A percentile compares a stretch with the other conserved stretches of the same genome.
Evolutionary conservation across 2,888 invertebrate genomes (phyloP).

Genomic region (Malthinus flaveolus): DNA sequence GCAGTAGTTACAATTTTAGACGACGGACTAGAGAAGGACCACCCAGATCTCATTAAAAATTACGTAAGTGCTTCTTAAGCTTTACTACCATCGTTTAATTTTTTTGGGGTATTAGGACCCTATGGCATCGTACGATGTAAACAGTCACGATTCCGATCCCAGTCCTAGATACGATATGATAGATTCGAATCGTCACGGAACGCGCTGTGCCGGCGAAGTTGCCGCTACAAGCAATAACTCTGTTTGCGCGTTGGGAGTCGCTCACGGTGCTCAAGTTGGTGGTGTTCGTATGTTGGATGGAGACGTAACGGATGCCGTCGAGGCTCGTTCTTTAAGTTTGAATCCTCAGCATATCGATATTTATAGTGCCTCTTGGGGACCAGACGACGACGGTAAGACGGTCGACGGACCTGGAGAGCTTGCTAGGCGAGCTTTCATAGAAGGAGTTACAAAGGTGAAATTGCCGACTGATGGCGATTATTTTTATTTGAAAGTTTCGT

Average conservation of each 20-base stretch:
- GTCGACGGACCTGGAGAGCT: slow-evolving; percentile 97
- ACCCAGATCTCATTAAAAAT: slow-evolving; percentile 89
- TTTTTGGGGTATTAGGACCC: slow-evolving; percentile 70
- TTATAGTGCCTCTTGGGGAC: slow-evolving; percentile 98
- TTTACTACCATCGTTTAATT: not conserved
- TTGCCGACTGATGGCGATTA: not conserved
- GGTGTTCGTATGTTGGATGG: slow-evolving; percentile 98
- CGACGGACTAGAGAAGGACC: slow-evolving; percentile 94
- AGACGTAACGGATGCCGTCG: slow-evolving; percentile 98
- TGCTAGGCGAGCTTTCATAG: slow-evolving; percentile 92
- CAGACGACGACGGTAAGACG: slow-evolving; percentile 97
- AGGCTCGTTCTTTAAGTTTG: slow-evolving; percentile 90
- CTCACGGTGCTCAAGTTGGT: slow-evolving; percentile 87
- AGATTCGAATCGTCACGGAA: slow-evolving; percentile 94
- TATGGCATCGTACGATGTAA: slow-evolving; percentile 95
- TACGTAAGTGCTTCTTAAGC: slow-evolving; percentile 74
- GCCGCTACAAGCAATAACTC: slow-evolving; percentile 97
- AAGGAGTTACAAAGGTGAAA: slow-evolving; percentile 91
- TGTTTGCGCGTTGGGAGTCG: slow-evolving; percentile 94
- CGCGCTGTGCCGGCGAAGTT: slow-evolving; percentile 96
- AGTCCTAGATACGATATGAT: slow-evolving; percentile 97
- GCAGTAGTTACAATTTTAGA: slow-evolving; percentile 96
- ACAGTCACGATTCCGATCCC: slow-evolving; percentile 93
- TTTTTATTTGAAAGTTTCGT: not conserved
- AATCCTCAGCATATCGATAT: slow-evolving; percentile 98